These are phyloP conservation scores for Salminus brasiliensis DNA, from an alignment of 2,113 vertebrate species.

Conservation along the genomic window DNA sequence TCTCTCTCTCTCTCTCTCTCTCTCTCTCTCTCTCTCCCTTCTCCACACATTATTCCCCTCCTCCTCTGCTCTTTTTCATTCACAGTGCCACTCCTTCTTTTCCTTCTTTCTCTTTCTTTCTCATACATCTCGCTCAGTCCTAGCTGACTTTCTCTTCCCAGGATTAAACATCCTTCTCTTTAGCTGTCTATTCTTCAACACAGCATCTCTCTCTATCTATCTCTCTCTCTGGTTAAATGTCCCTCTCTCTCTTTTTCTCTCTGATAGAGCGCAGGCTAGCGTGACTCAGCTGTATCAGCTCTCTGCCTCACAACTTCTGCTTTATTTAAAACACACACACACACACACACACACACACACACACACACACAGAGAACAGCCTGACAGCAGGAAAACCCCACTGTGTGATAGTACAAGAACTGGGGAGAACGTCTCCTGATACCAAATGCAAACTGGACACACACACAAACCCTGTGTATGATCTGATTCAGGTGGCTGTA, in stretches of 20 bases:
- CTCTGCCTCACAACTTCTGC: slow-evolving; percentile 21
- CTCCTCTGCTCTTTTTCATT: slow-evolving; percentile 8
- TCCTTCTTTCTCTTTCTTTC: slow-evolving; percentile 9
- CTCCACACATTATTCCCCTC: slow-evolving; percentile 27
- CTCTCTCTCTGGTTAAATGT: slow-evolving; percentile 26
- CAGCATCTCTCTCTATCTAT: background rate
- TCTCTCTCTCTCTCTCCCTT: slow-evolving; percentile 36
- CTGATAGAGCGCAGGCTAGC: slow-evolving; percentile 45
- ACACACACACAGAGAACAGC: slow-evolving; percentile 10
- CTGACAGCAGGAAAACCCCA: slow-evolving; percentile 21
- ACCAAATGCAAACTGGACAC: background rate
- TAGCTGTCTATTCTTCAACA: slow-evolving; percentile 47
- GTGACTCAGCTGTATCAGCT: slow-evolving; percentile 75
- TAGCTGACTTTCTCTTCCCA: background rate
- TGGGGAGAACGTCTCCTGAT: background rate
- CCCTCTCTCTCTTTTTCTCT: slow-evolving; percentile 36
- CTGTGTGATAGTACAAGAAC: background rate
- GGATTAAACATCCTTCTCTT: slow-evolving; percentile 29
- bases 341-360: slow-evolving; percentile 33
- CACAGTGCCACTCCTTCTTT: slow-evolving; percentile 39
- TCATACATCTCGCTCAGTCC: slow-evolving; percentile 32
- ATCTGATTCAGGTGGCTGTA: background rate
- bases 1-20: slow-evolving; percentile 33
- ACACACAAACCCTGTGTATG: background rate
- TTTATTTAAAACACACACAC: slow-evolving; percentile 26